A percentile compares a stretch with the other conserved stretches of the same genome.
Evolutionary conservation across 2,797 vertebrate genomes (phyloP).

Genomic region (Pristis pectinata): DNA sequence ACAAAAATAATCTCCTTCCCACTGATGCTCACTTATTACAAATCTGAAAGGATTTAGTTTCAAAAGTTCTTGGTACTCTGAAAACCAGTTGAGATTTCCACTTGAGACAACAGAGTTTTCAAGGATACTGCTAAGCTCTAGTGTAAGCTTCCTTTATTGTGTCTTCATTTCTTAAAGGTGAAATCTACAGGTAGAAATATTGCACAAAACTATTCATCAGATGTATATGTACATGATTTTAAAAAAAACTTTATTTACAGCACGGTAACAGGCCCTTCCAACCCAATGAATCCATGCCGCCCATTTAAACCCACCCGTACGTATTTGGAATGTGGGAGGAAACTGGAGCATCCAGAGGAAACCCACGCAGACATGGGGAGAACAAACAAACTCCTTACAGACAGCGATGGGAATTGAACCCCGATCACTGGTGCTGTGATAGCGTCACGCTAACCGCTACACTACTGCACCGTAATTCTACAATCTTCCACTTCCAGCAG

Average conservation of each 20-base stretch:
- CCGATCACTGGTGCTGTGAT: too few relatives aligned
- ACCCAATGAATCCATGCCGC: too few relatives aligned
- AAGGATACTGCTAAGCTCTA: neutral
- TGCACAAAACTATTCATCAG: neutral
- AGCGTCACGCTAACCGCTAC: too few relatives aligned
- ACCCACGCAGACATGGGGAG: too few relatives aligned
- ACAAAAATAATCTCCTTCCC: neutral
- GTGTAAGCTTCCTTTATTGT: neutral
- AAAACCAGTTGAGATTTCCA: neutral
- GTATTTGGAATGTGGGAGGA: too few relatives aligned
- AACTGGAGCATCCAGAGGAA: too few relatives aligned
- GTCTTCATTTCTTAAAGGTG: neutral
- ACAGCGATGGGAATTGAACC: too few relatives aligned
- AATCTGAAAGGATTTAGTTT: neutral
- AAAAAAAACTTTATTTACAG: too few relatives aligned
- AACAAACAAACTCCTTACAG: too few relatives aligned
- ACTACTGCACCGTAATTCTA: too few relatives aligned
- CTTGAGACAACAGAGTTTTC: neutral
- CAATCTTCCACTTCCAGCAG: neutral
- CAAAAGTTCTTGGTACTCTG: neutral
- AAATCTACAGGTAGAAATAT: neutral
- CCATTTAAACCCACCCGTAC: too few relatives aligned
- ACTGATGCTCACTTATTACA: neutral
- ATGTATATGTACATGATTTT: neutral
- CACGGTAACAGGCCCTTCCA: too few relatives aligned